Conservation (phyloP, 2,113 vertebrate genomes). For the Pipa parva region DNA sequence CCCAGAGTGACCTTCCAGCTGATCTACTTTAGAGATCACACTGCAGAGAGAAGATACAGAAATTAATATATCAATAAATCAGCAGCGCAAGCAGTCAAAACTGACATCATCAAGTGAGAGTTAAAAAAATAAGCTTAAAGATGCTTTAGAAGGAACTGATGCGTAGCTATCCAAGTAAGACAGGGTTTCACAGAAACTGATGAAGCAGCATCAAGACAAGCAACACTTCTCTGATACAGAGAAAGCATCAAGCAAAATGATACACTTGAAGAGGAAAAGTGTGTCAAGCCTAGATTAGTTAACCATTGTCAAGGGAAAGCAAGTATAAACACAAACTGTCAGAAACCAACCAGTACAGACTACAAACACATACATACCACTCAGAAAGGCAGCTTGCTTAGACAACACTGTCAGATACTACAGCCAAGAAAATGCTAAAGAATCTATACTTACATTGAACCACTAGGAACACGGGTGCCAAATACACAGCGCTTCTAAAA, state of each 20-base stretch:
- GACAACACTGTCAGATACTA: background rate
- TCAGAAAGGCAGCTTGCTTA: background rate
- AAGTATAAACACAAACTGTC: background rate
- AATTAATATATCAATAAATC: background rate
- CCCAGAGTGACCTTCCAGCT: constrained; percentile 32
- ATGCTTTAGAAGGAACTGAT: no score
- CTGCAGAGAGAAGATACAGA: background rate
- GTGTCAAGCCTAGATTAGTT: no score
- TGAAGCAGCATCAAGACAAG: background rate
- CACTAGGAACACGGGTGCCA: background rate
- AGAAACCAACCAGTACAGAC: background rate
- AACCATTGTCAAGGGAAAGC: no score
- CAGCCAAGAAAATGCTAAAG: no score
- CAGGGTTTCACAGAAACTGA: background rate
- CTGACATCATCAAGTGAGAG: background rate
- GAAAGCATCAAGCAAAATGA: background rate
- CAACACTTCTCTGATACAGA: background rate
- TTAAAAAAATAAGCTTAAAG: no score
- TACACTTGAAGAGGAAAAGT: background rate
- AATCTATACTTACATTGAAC: background rate
- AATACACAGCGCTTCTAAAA: background rate
- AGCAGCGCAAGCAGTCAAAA: background rate
- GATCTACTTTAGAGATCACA: background rate
- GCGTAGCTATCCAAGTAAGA: no score
- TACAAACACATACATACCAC: background rate